Percentiles rank a stretch among this genome's conserved stretches.
phyloP scores from a whole-genome alignment of 2,113 vertebrate species.

The Petaurus breviceps region DNA sequence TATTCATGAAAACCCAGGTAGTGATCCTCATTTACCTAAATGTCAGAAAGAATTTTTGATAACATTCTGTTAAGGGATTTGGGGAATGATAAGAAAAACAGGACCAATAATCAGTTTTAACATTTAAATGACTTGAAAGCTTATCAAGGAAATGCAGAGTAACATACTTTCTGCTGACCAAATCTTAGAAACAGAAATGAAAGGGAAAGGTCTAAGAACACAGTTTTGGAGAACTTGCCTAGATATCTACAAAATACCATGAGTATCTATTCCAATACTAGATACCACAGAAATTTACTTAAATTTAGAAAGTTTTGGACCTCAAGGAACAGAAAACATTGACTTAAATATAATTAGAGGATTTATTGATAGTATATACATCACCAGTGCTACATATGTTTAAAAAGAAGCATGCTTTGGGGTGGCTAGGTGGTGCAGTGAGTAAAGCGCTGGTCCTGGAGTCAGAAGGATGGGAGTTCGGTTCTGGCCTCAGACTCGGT shows the following conservation, averaged over 20 bases:
- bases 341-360: not conserved
- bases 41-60: slow-evolving; percentile 2
- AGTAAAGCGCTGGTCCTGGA: no score
- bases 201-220: slow-evolving; percentile 24
- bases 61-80: not conserved
- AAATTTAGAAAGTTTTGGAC: not conserved
- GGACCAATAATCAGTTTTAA: slow-evolving; percentile 11
- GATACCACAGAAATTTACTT: not conserved
- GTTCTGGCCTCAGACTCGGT: no score
- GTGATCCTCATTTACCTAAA: not conserved
- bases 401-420: no score
- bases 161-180: not conserved
- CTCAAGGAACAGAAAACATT: not conserved
- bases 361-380: not conserved
- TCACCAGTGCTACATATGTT: not conserved
- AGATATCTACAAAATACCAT: not conserved
- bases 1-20: not conserved
- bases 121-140: not conserved
- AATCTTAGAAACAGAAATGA: slow-evolving; percentile 27
- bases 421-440: no score
- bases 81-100: slow-evolving; percentile 8
- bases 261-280: not conserved
- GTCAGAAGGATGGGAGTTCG: no score
- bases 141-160: slow-evolving; percentile 37
- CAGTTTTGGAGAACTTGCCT: slow-evolving; percentile 5